Conservation (phyloP, 2,888 invertebrate genomes). For the Macrosoma leucophasiata region DNA sequence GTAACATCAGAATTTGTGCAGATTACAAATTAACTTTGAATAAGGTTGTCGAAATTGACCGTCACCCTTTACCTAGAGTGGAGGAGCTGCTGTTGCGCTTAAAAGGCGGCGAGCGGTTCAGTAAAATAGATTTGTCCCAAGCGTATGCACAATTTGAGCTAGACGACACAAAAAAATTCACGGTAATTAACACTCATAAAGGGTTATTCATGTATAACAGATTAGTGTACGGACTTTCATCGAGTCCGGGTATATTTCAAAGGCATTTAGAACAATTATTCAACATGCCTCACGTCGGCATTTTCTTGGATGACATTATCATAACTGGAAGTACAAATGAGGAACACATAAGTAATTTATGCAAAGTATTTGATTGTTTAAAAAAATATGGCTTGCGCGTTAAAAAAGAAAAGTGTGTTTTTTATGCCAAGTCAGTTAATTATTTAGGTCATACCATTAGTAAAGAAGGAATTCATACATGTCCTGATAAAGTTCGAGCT, state of each 20-base stretch:
- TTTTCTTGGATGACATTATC: constrained; percentile 23
- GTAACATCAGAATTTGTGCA: too few relatives aligned
- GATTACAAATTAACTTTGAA: constrained; percentile 18
- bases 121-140: constrained; percentile 17
- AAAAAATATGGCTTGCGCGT: constrained; percentile 14
- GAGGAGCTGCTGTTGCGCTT: constrained; percentile 11
- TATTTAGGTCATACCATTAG: constrained; percentile 14
- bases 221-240: constrained; percentile 21
- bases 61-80: constrained; percentile 13
- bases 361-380: constrained; percentile 18
- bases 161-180: constrained; percentile 22
- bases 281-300: constrained; percentile 14
- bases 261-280: constrained; percentile 18
- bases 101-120: constrained; percentile 14
- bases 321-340: constrained; percentile 14
- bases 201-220: constrained; percentile 24
- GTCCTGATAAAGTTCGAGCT: constrained; percentile 20
- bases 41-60: constrained; percentile 9
- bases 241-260: constrained; percentile 24
- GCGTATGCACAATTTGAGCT: constrained; percentile 18
- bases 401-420: constrained; percentile 20
- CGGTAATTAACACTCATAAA: constrained; percentile 26
- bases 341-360: constrained; percentile 15
- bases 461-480: constrained; percentile 21
- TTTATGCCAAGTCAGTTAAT: constrained; percentile 12